Evolutionary conservation across 1,140 invertebrate species (phyloP), one percentile per base, ranked within the genome.

Genomic region (Lepidurus apus): DNA sequence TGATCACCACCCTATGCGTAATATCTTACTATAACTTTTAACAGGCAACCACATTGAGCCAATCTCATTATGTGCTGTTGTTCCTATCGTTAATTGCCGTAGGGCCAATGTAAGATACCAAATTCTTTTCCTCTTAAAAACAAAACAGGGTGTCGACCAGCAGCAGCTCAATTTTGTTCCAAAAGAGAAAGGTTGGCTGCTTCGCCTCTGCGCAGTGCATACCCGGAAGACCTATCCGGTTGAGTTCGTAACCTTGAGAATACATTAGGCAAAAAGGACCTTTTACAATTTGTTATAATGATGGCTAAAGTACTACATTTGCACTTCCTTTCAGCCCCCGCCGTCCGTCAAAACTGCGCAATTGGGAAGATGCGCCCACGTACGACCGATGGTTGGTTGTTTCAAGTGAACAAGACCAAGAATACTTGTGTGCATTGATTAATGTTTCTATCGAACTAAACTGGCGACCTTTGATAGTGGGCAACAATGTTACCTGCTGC

Each of bases 401-500:
- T 44, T 53, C 77, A 13, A 73, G 73, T 11, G 77, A 80, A 24
- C 76, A 80, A 42, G 79, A 79, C 13, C 43, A 45, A 8, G 44
- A 42, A 42, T 80, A 74, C 73, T 26, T 74, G 17, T 80, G 79
- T 73, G 65, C 77, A 7, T 44, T 78, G 73, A 42, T 76, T 42
- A 77, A 80, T 17, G 77, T 79, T 6, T 42, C 76, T 13, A 74
- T 76, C 11, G 79, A 80, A 42, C 73, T 78, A 7, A 77, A 74
- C 43, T 80, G 79, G 79, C 77, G 79, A 11, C 76, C 77, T 34
- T 65, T 80, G 11, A 74, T 80, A 24, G 73, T 80, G 8, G 79
- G 77, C 1, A 73, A 78, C 77, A 80, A 79, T 65, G 47, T 74
- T 45, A 75, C 78, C n/a, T 80, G 79, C 74, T 80, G 79, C 79